Evolutionary conservation across 2,113 vertebrate genomes (phyloP), one percentile per base, ranked within the genome.

Genomic region (Ictalurus punctatus): DNA sequence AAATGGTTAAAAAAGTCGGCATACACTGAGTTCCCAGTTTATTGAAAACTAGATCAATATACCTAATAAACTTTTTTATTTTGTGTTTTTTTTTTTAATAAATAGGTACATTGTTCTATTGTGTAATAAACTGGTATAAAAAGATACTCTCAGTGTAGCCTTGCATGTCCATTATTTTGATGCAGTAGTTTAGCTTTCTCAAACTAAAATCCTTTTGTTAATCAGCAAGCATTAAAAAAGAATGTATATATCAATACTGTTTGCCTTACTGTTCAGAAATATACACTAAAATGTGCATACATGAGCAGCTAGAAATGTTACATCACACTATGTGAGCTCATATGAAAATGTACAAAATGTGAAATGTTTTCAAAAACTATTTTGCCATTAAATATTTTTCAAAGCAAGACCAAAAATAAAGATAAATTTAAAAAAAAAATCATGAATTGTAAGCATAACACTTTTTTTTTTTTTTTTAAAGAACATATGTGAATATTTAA

Each of bases 321-420:
- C 97, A 97, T 96, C 97, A 97, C 97, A 97, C 97, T 96, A 98
- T 96, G 97, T 97, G 96, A 96, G 97, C 97, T 97, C 96, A 95
- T 99, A 98, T 98, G 98, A 98, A 99, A 98, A 98, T 97, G 96
- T 98, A 99, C 97, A 98, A 98, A 99, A 98, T 97, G 97, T 97
- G 97, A 96, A 61, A 98, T 97, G 97, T 97, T 95, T 97, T 97
- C 97, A 96, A 97, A 98, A 99, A 97, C 97, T 97, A 97, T 95
- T 97, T 94, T 96, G 98, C 96, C 94, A 93, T 95, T 96, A 89
- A 94, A 95, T 97, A 96, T 95, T 97, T 96, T 95, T 94, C 85
- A 96, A 97, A 97, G 97, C 97, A 97, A 97, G 97, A 97, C 96
- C 96, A 93, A 94, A 96, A 97, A 97, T 91, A 94, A 93, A 87